Evolutionary conservation across 2,888 invertebrate species (phyloP).

Genomic region (Hyalella azteca): DNA sequence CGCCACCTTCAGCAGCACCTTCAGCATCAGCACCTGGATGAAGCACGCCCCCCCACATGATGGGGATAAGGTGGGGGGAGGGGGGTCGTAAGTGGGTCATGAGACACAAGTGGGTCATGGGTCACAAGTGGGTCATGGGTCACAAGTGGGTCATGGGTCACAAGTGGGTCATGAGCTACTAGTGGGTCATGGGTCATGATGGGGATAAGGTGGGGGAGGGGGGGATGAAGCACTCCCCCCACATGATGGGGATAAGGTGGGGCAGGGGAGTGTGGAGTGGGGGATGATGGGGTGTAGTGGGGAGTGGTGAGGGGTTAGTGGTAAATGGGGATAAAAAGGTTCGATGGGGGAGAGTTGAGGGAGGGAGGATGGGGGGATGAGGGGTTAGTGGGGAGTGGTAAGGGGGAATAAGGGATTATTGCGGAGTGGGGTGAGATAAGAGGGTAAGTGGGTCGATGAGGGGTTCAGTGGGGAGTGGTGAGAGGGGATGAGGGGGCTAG

Average conservation of each 20-base stretch:
- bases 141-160: no score
- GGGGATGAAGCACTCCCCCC: constrained; percentile 91
- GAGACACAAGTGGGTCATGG: no score
- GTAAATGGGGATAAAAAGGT: background rate
- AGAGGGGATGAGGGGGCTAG: background rate
- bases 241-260: constrained; percentile 72
- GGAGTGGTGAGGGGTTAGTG: background rate
- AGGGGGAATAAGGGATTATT: background rate
- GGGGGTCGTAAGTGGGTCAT: background rate
- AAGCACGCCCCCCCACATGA: constrained; percentile 82
- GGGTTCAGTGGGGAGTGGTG: background rate
- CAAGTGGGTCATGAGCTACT: no score
- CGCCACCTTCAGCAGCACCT: constrained; percentile 77
- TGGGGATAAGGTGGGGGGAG: constrained; percentile 69
- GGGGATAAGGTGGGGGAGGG: constrained; percentile 69
- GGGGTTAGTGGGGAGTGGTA: background rate
- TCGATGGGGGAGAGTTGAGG: background rate
- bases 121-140: no score
- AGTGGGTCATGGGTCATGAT: no score
- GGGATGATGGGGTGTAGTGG: background rate
- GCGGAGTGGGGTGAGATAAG: background rate
- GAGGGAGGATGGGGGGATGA: background rate
- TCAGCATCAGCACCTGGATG: constrained; percentile 94
- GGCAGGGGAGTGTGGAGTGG: background rate
- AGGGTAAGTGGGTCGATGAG: background rate